Percentiles rank a stretch among this genome's conserved stretches.
phyloP scores from a whole-genome alignment of 2,888 invertebrate genomes.

The Ophion ellenae region DNA sequence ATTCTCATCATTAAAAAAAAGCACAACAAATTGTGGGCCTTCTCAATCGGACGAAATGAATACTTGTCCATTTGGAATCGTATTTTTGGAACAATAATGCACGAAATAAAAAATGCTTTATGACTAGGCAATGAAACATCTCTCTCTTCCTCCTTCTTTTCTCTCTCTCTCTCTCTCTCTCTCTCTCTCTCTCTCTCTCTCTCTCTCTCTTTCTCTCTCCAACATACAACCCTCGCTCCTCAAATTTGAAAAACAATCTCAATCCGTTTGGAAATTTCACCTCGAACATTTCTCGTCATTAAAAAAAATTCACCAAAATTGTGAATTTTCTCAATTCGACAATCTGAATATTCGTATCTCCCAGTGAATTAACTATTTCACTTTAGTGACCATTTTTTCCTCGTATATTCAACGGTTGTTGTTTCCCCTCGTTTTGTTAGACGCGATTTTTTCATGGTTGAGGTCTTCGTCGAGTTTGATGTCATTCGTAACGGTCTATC shows the following conservation, averaged over 20 bases:
- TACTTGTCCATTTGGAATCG: too few species aligned
- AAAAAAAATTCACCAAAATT: neutral
- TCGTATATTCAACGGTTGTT: neutral
- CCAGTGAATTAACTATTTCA: neutral
- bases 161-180: too few species aligned
- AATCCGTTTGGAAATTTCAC: neutral
- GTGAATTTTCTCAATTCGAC: neutral
- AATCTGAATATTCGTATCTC: neutral
- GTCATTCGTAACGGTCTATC: neutral
- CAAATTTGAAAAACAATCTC: neutral
- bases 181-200: too few species aligned
- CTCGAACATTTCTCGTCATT: neutral
- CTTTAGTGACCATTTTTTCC: neutral
- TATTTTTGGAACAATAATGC: too few species aligned
- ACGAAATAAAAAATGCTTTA: too few species aligned
- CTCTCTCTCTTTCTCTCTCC: too few species aligned
- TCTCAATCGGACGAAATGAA: too few species aligned
- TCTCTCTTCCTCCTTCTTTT: too few species aligned
- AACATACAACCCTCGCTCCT: neutral
- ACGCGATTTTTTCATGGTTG: neutral
- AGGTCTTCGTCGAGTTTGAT: neutral
- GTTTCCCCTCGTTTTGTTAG: neutral
- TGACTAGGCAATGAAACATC: too few species aligned
- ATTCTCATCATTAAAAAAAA: too few species aligned
- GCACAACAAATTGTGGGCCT: too few species aligned